These are phyloP conservation scores for Pantherophis guttatus DNA, from an alignment of 2,113 vertebrate species.

Conservation along the genomic window DNA sequence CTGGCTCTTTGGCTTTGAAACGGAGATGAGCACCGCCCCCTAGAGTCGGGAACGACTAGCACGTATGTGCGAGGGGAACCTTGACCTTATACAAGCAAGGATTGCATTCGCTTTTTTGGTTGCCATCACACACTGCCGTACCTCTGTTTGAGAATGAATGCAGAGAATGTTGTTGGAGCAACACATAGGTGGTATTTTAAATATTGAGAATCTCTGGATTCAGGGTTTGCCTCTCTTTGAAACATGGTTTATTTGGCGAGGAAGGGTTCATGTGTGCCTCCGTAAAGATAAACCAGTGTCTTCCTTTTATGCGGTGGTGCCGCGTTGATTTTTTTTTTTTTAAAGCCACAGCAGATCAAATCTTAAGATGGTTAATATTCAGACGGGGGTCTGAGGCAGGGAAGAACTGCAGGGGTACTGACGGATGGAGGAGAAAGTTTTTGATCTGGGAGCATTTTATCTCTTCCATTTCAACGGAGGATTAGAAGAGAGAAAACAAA, in stretches of 20 bases:
- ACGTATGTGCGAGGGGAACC: no score
- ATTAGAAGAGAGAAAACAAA: constrained; percentile 59
- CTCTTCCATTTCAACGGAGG: constrained; percentile 63
- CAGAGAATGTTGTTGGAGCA: neutral
- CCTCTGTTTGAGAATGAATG: no score
- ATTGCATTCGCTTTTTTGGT: no score
- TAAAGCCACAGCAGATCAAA: constrained; percentile 40
- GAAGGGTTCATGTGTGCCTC: neutral
- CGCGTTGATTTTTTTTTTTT: neutral
- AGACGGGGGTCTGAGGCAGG: constrained; percentile 44
- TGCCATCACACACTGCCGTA: no score
- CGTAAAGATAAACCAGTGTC: neutral
- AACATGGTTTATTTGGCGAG: neutral
- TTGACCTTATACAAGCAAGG: no score
- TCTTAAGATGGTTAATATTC: constrained; percentile 65
- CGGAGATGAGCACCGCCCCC: no score
- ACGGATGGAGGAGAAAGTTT: constrained; percentile 48
- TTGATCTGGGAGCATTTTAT: constrained; percentile 66
- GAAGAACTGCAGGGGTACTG: constrained; percentile 57
- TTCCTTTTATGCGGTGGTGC: neutral
- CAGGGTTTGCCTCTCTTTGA: neutral
- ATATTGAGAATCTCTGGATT: neutral
- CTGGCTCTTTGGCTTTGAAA: no score
- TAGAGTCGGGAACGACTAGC: no score
- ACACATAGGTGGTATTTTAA: neutral